Percentiles rank a stretch among this genome's conserved stretches.
Conservation (phyloP, 2,797 vertebrate genomes). For the Rousettus madagascariensis region DNA sequence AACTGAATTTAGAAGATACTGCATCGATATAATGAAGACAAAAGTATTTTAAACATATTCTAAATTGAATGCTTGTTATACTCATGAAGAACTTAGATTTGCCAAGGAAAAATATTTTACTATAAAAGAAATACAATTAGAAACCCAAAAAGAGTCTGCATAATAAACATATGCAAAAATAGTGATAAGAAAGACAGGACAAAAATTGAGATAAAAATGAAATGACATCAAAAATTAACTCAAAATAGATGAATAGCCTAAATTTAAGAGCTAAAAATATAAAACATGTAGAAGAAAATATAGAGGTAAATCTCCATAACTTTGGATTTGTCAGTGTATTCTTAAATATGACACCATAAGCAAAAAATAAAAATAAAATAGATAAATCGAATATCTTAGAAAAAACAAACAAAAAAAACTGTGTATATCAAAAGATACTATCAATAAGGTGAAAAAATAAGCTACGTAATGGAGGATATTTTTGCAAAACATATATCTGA, state of each 20-base stretch:
- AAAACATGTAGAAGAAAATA: background rate
- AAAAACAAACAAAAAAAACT: background rate
- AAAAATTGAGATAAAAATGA: background rate
- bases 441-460: background rate
- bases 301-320: background rate
- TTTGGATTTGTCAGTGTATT: background rate
- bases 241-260: background rate
- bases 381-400: background rate
- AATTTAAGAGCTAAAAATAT: background rate
- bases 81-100: background rate
- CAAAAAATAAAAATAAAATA: background rate
- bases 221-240: background rate
- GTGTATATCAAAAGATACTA: background rate
- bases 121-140: background rate
- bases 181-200: background rate
- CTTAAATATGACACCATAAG: background rate
- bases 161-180: background rate
- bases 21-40: background rate
- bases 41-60: background rate
- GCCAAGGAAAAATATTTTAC: background rate
- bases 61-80: background rate
- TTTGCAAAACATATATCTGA: background rate
- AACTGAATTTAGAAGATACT: background rate
- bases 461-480: background rate
- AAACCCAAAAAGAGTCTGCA: background rate